phyloP scores from a whole-genome alignment of 2,888 invertebrate genomes.

The Leptinotarsa juncta region DNA sequence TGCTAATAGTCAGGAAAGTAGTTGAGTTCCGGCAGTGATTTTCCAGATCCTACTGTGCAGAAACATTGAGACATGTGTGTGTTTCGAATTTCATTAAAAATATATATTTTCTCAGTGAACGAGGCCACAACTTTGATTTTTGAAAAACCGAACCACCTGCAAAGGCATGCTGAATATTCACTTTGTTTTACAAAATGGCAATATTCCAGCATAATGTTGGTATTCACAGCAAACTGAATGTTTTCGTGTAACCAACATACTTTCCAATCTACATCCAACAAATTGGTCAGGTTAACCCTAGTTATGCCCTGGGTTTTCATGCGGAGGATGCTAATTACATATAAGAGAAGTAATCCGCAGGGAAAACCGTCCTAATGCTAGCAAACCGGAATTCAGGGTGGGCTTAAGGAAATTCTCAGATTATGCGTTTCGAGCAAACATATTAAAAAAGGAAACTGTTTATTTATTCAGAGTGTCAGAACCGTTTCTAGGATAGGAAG shows the following conservation, averaged over 20 bases:
- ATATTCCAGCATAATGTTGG: not conserved
- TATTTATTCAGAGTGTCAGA: too few species aligned
- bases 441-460: too few species aligned
- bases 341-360: slow-evolving; percentile 3
- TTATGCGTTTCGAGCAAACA: too few species aligned
- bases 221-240: not conserved
- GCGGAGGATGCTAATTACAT: not conserved
- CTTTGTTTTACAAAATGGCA: not conserved
- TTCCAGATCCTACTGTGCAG: too few species aligned
- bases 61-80: too few species aligned
- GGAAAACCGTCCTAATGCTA: not conserved
- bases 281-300: slow-evolving; percentile 9
- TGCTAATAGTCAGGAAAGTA: too few species aligned
- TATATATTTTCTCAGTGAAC: too few species aligned
- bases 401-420: not conserved
- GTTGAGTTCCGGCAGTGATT: too few species aligned
- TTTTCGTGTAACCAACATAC: not conserved
- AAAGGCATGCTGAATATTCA: not conserved
- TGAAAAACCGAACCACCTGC: too few species aligned
- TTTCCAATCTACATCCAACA: not conserved
- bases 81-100: too few species aligned
- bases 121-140: too few species aligned
- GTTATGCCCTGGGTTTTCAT: not conserved
- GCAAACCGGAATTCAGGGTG: not conserved
- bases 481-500: too few species aligned